phyloP scores from a whole-genome alignment of 2,113 vertebrate species.

The Potamarius usumacintae region DNA sequence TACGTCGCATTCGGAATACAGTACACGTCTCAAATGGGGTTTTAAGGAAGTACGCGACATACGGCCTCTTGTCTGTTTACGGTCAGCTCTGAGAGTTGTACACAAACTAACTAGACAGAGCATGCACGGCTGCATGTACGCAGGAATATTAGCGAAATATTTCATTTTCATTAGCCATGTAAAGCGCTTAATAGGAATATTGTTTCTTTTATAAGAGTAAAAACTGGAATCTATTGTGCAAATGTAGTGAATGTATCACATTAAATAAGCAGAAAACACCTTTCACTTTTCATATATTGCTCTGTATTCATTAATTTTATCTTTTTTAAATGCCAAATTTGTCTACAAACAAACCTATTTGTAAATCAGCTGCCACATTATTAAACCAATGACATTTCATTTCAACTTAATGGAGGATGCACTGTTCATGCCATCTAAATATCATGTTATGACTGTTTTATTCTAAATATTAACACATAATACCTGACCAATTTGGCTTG shows the following conservation, averaged over 20 bases:
- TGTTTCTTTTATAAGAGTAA: too few species aligned
- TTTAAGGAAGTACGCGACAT: too few species aligned
- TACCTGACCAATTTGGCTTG: background rate
- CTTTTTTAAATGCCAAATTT: background rate
- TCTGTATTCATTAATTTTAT: background rate
- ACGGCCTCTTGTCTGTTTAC: too few species aligned
- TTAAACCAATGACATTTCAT: background rate
- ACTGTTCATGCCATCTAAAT: background rate
- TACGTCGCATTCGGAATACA: too few species aligned
- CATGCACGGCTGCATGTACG: too few species aligned
- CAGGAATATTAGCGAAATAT: too few species aligned
- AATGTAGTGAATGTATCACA: background rate
- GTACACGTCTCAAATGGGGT: too few species aligned
- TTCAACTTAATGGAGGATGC: background rate
- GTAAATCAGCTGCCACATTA: background rate
- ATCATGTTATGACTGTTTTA: background rate
- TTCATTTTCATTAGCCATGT: too few species aligned
- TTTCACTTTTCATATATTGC: background rate
- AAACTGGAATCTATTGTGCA: too few species aligned
- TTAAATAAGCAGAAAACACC: background rate
- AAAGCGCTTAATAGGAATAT: too few species aligned
- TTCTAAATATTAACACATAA: background rate
- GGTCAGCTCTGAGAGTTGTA: too few species aligned
- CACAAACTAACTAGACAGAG: too few species aligned
- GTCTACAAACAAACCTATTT: background rate